These are phyloP conservation scores for Anas platyrhynchos DNA, from an alignment of 2,113 vertebrate genomes.

Conservation along the genomic window DNA sequence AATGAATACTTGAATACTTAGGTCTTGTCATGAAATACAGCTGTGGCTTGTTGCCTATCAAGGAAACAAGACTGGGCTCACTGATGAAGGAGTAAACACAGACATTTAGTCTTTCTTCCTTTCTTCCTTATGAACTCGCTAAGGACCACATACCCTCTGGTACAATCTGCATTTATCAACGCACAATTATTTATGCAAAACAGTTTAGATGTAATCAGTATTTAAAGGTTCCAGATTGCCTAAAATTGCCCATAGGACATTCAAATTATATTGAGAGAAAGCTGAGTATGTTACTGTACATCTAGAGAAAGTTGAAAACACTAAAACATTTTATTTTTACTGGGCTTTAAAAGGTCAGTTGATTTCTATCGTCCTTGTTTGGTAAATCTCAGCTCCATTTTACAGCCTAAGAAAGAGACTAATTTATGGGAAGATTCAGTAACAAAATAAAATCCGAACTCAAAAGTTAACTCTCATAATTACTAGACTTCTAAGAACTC, in stretches of 20 bases:
- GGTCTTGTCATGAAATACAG: neutral
- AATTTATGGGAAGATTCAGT: neutral
- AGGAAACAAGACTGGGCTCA: neutral
- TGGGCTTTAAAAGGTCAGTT: neutral
- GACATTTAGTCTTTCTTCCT: no score
- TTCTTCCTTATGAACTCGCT: neutral
- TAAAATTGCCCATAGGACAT: neutral
- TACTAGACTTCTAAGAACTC: neutral
- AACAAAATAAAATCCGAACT: neutral
- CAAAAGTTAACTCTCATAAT: neutral
- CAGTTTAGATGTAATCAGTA: neutral
- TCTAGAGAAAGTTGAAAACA: neutral
- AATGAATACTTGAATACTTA: neutral
- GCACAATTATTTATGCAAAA: neutral
- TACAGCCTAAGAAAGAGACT: neutral
- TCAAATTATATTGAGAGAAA: neutral
- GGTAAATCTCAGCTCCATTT: neutral
- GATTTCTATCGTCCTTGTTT: neutral
- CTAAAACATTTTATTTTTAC: neutral
- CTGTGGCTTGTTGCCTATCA: neutral
- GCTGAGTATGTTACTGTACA: neutral
- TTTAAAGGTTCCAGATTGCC: neutral
- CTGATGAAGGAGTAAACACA: neutral
- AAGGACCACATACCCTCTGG: neutral
- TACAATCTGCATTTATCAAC: neutral